Evolutionary conservation across 1,140 invertebrate species (phyloP), one percentile per base, ranked within the genome.

Genomic region (Trichomalopsis sarcophagae): DNA sequence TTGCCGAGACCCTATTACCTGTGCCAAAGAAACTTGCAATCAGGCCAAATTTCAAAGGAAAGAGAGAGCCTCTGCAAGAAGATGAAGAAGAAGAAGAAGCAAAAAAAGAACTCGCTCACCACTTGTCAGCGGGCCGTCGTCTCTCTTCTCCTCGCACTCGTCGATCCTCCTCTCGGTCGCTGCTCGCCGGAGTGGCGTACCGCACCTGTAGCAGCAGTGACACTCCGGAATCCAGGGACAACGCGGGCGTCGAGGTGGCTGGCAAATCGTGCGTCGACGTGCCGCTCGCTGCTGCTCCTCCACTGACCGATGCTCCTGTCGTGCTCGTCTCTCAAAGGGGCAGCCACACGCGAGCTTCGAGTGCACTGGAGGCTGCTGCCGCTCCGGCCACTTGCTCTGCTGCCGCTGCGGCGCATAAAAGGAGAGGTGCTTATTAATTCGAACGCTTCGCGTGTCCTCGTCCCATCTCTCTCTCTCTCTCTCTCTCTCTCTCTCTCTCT

Each of bases 11-110:
- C 69, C 6, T 71, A 30, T 30, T 30, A 27, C 21, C 27, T 23
- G 27, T 66, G 69, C 69, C 69, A 71, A 71, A 71, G 11, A 30
- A 71, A 71, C 27, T 71, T 71, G 69, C n/a, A 71, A 71, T 71
- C 27, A 71, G 27, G 69, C 27, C 69, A 71, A 71, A 27, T 30
- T 36, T 36, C 11, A 21, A 6, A 66, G 21, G 1, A 66, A 66
- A 6, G 40, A 10, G 10, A 44, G 6, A 36, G 33, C 4, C 5
- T 36, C 40, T 27, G 1, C 27, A 27, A 27, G 27, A 27, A 27
- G n/a, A 11, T 9, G 14, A 21, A 66, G 14, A 66, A 66, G 2
- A 66, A 66, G 11, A 0, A n/a, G 30, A 27, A 27, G n/a, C n/a
- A n/a, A 27, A 69, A 27, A 4, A 27, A 69, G 27, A 6, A 27